Base-by-base conservation (phyloP, 2,888 invertebrate species). In the Thelaira solivaga region DNA sequence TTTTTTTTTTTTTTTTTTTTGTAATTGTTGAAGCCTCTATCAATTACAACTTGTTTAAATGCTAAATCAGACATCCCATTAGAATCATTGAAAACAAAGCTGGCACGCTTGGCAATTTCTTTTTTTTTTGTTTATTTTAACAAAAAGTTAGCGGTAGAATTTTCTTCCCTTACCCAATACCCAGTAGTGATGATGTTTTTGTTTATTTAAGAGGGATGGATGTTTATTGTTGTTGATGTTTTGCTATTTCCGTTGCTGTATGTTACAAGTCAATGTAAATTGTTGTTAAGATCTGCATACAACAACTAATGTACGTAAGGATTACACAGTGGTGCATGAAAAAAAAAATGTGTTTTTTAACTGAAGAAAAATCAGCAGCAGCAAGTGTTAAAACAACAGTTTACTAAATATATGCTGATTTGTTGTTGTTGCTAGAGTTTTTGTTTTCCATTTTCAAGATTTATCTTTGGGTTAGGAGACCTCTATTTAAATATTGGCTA, bases 351-450 rank as follows among this genome's bases (percentile, higher is more conserved):
- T 47, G 7, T 16, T 10, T 6, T 13, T n/a, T 34, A 62, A 39
- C 10, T 18, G 39, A 41, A 26, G 26, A 29, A 49, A 41, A 29
- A 43, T 67, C 47, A 20, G n/a, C 49, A 64, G 16, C 45, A 76
- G 74, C 80, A 79, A 78, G 81, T 82, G 82, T 78, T 82, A 82
- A 81, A 82, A 82, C 82, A 81, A 81, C 81, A 79, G 79, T 82
- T 81, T 75, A 71, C 74, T 67, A 77, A 80, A 76, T 80, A 76
- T 79, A 81, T 78, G 77, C 76, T 59, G 55, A 51, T 69, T 76
- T 67, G 31, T 78, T 76, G 45, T 53, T 74, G 31, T 34, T 49
- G 29, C 22, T 47, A 34, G n/a, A 36, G 64, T 31, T 61, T 51
- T 55, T 47, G 49, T 29, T 55, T 41, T n/a, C 29, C 31, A 43